These are phyloP conservation scores for Nyctibius grandis DNA, from an alignment of 2,797 vertebrate species.

Conservation along the genomic window DNA sequence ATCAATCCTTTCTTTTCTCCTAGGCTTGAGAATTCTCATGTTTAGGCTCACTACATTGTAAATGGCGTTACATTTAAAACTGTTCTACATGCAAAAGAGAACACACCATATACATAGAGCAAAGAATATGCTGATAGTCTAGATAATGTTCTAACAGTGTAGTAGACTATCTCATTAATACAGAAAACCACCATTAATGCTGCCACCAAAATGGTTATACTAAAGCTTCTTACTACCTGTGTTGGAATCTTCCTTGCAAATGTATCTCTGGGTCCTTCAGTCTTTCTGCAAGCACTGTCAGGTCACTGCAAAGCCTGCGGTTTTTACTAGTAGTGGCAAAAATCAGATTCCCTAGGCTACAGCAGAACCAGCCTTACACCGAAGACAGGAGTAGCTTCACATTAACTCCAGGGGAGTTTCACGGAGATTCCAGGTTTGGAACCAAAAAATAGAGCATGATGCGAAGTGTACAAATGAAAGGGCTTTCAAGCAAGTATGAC, in stretches of 20 bases:
- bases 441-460: not conserved
- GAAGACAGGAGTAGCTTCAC: not conserved
- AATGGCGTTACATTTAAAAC: not conserved
- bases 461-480: not conserved
- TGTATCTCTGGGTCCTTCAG: not conserved
- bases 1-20: not conserved
- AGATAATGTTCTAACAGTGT: not conserved
- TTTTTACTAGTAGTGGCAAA: not conserved
- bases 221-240: not conserved
- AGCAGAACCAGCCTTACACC: not conserved
- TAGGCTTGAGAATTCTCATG: not conserved
- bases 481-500: not conserved
- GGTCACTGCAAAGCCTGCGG: not conserved
- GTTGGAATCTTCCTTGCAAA: not conserved
- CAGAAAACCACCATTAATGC: not conserved
- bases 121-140: not conserved
- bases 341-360: not conserved
- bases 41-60: not conserved
- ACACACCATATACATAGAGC: not conserved
- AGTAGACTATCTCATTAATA: not conserved
- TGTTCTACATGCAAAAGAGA: not conserved
- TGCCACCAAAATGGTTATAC: not conserved
- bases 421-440: too few relatives aligned
- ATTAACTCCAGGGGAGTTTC: not conserved
- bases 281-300: not conserved